Conservation (phyloP, 2,113 vertebrate genomes). For the Pelvicachromis taeniatus region DNA sequence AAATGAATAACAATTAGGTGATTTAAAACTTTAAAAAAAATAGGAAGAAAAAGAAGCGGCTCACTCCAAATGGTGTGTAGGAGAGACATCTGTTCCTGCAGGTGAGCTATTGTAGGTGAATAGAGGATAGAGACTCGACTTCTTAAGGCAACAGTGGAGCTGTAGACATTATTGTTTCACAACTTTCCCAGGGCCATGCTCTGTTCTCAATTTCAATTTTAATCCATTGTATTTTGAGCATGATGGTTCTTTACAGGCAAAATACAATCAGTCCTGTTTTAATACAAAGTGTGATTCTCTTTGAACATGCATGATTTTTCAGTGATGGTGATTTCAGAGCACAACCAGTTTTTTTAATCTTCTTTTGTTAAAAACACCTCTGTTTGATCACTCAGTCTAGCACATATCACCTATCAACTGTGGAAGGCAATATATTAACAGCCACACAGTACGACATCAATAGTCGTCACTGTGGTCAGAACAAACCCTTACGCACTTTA, state of each 20-base stretch:
- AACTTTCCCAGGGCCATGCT: not conserved
- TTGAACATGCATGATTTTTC: not conserved
- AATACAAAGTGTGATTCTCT: not conserved
- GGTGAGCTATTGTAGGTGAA: constrained; percentile 32
- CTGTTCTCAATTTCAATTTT: not conserved
- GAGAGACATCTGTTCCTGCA: constrained; percentile 51
- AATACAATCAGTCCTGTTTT: not conserved
- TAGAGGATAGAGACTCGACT: not conserved
- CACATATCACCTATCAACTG: not conserved
- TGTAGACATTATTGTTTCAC: constrained; percentile 21
- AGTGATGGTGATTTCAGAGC: not conserved
- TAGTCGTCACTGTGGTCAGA: not conserved
- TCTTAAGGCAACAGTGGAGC: not conserved
- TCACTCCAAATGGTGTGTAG: constrained; percentile 43
- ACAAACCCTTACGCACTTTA: not conserved
- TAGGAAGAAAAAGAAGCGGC: not conserved
- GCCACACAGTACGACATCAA: not conserved
- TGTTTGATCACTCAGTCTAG: not conserved
- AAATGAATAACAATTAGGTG: constrained; percentile 46
- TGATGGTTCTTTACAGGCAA: not conserved
- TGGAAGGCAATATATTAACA: not conserved
- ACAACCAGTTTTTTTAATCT: not conserved
- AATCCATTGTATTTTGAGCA: not conserved
- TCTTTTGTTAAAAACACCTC: not conserved
- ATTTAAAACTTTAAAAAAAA: not conserved